Evolutionary conservation across 30 jellyfish, hydroid and myxozoan genomes (phyloP), one percentile per base, ranked within the genome.

Genomic region (Cassiopea xamachana): DNA sequence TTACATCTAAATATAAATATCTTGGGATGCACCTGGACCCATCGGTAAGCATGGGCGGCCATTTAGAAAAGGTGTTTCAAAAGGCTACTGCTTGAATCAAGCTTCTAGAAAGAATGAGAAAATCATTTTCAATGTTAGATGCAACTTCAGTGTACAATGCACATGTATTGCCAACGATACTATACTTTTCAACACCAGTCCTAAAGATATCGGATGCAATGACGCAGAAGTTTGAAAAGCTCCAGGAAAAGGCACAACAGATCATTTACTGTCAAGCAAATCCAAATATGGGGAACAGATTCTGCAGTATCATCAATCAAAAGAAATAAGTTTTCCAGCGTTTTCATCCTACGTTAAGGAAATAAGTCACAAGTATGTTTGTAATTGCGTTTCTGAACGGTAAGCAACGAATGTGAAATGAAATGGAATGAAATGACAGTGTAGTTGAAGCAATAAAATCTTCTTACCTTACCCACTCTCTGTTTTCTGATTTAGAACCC

Each of bases 11-110:
- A 81, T 81, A 81, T 81, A 81, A 81, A 58, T 81, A 50, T 50
- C 80, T 81, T 81, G 89, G 82, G 59, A 81, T 44, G 39, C 67
- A 85, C 78, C 92, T 84, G 86, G 87, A 84, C 48, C 92, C 92
- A 74, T 69, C 87, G 1, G 70, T 84, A 49, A 82, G 64, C 64
- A 64, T 61, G 91, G 64, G 47, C 83, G 84, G 64, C 61, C 84
- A 82, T 69, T 84, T 82, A 72, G 73, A 62, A 80, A 80, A 62
- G 58, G 79, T 80, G 7, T 1, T 64, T 49, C 50, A 48, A 55
- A 80, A 80, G 17, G 79, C 50, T 49, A 48, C 50, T 67, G 60
- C 89, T 44, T 48, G 89, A 80, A 55, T 27, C 17, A 80, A 59
- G 60, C 89, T 16, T 1, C 46, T 80, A 79, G 50, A 80, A 7